Evolutionary conservation across 1,140 invertebrate species (phyloP).

Genomic region (Hycleus cichorii): DNA sequence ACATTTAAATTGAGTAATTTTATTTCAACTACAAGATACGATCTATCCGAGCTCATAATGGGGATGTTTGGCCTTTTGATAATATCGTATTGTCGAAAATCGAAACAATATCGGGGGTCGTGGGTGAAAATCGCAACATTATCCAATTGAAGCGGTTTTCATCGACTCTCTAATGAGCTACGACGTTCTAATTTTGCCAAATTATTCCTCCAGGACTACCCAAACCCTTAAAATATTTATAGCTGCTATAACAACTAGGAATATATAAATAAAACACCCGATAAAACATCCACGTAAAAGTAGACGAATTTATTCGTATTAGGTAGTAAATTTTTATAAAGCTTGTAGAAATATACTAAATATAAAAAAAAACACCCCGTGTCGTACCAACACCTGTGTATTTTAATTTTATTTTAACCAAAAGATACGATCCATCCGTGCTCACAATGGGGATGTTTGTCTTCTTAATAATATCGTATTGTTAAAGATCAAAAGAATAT

Average conservation of each 20-base stretch:
- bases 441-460: neutral
- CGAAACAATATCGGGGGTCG: too few species aligned
- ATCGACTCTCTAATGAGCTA: too few species aligned
- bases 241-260: too few species aligned
- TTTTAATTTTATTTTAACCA: slow-evolving; percentile 2
- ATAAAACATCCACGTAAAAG: too few species aligned
- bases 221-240: too few species aligned
- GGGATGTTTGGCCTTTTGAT: neutral
- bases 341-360: neutral
- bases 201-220: too few species aligned
- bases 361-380: too few species aligned
- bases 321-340: slow-evolving; percentile 4
- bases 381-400: neutral
- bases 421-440: neutral
- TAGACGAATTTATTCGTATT: neutral
- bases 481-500: too few species aligned
- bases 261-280: too few species aligned
- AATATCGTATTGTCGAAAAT: neutral
- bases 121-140: too few species aligned
- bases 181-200: too few species aligned
- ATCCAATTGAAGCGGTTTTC: too few species aligned
- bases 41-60: neutral
- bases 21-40: neutral
- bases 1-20: slow-evolving; percentile 11
- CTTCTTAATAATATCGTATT: neutral